A percentile compares a stretch with the other conserved stretches of the same genome.
phyloP scores from a whole-genome alignment of 2,113 vertebrate genomes.

The Oryzias javanicus region DNA sequence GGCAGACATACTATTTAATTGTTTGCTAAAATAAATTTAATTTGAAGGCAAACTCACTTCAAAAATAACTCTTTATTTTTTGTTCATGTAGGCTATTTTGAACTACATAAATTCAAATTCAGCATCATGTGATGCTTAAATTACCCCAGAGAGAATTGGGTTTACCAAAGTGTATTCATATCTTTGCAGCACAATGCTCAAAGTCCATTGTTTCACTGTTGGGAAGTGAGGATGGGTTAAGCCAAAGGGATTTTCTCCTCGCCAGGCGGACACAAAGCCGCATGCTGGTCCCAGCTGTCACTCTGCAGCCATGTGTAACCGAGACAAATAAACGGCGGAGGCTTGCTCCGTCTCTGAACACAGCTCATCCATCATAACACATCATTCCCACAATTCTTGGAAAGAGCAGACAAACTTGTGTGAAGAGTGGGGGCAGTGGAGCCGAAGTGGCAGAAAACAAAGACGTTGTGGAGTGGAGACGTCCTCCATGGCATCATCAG shows the following conservation, averaged over 20 bases:
- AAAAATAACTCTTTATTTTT: too few relatives aligned
- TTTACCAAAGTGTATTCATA: too few relatives aligned
- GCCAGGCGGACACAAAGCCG: constrained; percentile 44
- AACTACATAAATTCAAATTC: too few relatives aligned
- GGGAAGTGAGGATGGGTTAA: constrained; percentile 19
- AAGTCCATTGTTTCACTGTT: background rate
- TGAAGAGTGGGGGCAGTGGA: constrained; percentile 34
- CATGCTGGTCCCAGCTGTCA: constrained; percentile 59
- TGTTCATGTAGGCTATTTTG: too few relatives aligned
- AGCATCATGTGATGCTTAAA: too few relatives aligned
- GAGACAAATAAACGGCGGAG: constrained; percentile 65
- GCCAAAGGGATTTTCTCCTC: constrained; percentile 15
- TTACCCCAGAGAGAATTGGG: too few relatives aligned
- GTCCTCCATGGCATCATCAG: constrained; percentile 40
- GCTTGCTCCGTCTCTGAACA: constrained; percentile 55
- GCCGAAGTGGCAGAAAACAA: background rate
- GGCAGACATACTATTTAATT: too few relatives aligned
- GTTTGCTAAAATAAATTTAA: too few relatives aligned
- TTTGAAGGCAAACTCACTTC: too few relatives aligned
- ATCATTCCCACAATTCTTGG: constrained; percentile 53
- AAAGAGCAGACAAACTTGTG: constrained; percentile 55
- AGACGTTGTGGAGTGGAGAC: constrained; percentile 31
- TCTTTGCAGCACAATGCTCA: too few relatives aligned
- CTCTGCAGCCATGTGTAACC: constrained; percentile 59
- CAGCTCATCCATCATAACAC: constrained; percentile 66